Evolutionary conservation across 2,113 vertebrate species (phyloP).

Genomic region (Rhagologus leucostigma): DNA sequence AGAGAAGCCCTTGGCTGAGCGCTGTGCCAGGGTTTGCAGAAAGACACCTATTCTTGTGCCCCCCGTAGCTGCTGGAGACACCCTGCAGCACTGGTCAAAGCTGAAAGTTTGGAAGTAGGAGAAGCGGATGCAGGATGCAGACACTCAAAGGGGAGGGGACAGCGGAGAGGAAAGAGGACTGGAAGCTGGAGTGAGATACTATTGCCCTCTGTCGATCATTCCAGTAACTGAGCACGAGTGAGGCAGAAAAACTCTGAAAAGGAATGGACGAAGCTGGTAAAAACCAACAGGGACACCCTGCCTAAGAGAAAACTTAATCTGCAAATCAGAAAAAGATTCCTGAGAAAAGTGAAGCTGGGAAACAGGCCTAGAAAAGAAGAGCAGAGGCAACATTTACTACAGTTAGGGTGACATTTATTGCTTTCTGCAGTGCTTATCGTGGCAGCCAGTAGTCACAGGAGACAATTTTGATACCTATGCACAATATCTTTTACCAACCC

Average conservation of each 20-base stretch:
- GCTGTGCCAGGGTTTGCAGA: not conserved
- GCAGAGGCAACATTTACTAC: not conserved
- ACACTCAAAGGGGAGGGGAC: not conserved
- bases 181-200: not conserved
- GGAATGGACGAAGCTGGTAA: not conserved
- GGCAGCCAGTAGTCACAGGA: not conserved
- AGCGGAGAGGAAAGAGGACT: not conserved
- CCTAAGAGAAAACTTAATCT: not conserved
- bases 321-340: not conserved
- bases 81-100: not conserved
- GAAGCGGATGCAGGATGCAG: not conserved
- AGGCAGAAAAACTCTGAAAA: not conserved
- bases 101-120: not conserved
- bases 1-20: not conserved
- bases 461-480: not conserved
- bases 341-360: not conserved
- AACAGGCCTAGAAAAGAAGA: not conserved
- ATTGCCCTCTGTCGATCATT: not conserved
- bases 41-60: not conserved
- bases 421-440: not conserved
- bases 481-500: not conserved
- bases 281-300: not conserved
- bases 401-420: not conserved
- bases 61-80: not conserved
- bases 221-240: not conserved